These are phyloP conservation scores for Prolemur simus DNA, from an alignment of 2,113 vertebrate species.

Conservation along the genomic window DNA sequence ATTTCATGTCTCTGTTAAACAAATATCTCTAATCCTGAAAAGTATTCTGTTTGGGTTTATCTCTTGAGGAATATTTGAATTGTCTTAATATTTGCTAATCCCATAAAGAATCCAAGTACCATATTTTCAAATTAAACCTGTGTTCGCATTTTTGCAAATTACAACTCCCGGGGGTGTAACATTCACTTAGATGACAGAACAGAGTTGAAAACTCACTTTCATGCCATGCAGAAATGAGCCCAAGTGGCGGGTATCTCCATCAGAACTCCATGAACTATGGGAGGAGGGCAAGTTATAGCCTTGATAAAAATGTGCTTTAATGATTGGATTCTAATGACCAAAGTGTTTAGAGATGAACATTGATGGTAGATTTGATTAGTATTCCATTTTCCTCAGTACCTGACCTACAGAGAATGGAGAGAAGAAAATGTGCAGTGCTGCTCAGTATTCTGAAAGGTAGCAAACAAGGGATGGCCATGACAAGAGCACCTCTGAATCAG, in stretches of 20 bases:
- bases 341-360: neutral
- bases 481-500: neutral
- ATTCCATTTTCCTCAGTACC: neutral
- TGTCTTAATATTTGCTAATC: conserved; percentile 19
- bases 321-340: neutral
- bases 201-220: neutral
- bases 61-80: neutral
- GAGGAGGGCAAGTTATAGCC: neutral
- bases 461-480: neutral
- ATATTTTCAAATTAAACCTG: neutral
- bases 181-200: neutral
- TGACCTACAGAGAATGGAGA: neutral
- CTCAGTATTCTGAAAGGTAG: neutral
- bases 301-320: neutral
- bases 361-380: neutral
- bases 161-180: neutral
- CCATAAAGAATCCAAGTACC: neutral
- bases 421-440: neutral
- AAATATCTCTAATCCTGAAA: neutral
- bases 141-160: neutral
- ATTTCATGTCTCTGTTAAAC: neutral
- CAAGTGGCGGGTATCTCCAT: neutral
- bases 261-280: neutral
- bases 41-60: neutral
- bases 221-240: neutral